phyloP scores from a whole-genome alignment of 2,888 invertebrate genomes.

The Drosophila aldrichi region DNA sequence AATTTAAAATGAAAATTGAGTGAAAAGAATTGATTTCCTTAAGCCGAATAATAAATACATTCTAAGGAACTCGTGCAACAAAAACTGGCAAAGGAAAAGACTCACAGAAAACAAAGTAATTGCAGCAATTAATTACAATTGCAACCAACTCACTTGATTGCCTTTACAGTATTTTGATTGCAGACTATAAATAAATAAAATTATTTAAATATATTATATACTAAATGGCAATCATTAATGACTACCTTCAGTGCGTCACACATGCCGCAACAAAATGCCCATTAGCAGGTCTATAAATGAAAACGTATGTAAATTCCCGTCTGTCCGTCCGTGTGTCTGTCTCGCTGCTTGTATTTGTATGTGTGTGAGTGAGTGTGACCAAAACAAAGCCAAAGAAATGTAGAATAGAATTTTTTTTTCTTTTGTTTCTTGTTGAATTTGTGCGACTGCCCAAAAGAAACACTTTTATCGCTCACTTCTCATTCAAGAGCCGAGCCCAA shows the following conservation, averaged over 20 bases:
- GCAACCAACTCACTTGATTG: neutral
- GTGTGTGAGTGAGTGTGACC: constrained; percentile 28
- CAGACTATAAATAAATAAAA: neutral
- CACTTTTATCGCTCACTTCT: constrained; percentile 64
- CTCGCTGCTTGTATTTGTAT: neutral
- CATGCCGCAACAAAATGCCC: constrained; percentile 10
- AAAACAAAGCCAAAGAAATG: constrained; percentile 79
- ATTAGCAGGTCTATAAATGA: constrained; percentile 15
- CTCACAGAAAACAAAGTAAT: neutral
- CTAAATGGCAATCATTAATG: constrained; percentile 6
- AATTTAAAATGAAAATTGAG: constrained; percentile 45
- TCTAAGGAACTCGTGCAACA: neutral
- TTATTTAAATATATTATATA: neutral
- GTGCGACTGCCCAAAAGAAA: constrained; percentile 67
- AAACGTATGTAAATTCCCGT: constrained; percentile 27
- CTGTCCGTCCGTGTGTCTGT: neutral
- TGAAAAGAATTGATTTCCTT: neutral
- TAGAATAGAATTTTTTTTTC: constrained; percentile 39
- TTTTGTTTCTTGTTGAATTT: constrained; percentile 34
- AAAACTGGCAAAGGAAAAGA: neutral
- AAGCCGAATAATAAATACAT: constrained; percentile 7
- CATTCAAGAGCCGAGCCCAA: constrained; percentile 65
- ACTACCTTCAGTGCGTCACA: neutral
- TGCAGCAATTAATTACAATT: neutral
- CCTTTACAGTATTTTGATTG: neutral